Percentiles rank a stretch among this genome's conserved stretches.
Evolutionary conservation across 2,797 vertebrate species (phyloP).

Genomic region (Enteromius viviparus): DNA sequence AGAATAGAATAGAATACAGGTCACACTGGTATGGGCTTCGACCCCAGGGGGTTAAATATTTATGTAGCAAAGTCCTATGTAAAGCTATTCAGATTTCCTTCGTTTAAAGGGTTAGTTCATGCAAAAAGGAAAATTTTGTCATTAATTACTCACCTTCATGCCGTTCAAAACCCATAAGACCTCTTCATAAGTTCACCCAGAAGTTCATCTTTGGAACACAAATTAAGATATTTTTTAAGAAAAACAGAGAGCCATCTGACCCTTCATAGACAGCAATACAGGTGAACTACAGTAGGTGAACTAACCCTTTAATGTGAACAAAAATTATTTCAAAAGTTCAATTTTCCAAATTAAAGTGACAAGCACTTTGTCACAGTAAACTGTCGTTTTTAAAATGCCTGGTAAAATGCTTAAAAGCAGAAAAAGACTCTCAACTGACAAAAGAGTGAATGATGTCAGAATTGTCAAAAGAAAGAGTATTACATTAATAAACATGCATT

Average conservation of each 20-base stretch:
- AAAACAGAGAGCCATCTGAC: too few relatives aligned
- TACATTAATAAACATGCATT: not conserved
- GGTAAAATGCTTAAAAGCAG: not conserved
- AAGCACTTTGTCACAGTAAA: not conserved
- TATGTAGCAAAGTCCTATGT: not conserved
- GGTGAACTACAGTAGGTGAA: too few relatives aligned
- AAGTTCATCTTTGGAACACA: too few relatives aligned
- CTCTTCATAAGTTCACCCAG: too few relatives aligned
- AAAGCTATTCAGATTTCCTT: not conserved
- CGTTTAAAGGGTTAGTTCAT: not conserved
- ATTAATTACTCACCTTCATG: too few relatives aligned
- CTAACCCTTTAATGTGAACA: too few relatives aligned
- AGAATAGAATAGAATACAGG: too few relatives aligned
- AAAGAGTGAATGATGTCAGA: not conserved
- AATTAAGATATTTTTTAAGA: too few relatives aligned
- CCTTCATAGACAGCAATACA: too few relatives aligned
- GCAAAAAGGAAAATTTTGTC: too few relatives aligned
- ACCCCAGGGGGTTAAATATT: not conserved
- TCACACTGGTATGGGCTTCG: too few relatives aligned
- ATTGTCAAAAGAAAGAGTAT: not conserved
- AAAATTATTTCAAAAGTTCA: not conserved
- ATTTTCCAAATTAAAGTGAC: not conserved
- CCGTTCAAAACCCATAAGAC: too few relatives aligned
- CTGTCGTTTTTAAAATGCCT: not conserved
- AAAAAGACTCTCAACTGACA: not conserved